A percentile compares a stretch with the other conserved stretches of the same genome.
Evolutionary conservation across 1,140 invertebrate species (phyloP).

Genomic region (Phortica variegata): DNA sequence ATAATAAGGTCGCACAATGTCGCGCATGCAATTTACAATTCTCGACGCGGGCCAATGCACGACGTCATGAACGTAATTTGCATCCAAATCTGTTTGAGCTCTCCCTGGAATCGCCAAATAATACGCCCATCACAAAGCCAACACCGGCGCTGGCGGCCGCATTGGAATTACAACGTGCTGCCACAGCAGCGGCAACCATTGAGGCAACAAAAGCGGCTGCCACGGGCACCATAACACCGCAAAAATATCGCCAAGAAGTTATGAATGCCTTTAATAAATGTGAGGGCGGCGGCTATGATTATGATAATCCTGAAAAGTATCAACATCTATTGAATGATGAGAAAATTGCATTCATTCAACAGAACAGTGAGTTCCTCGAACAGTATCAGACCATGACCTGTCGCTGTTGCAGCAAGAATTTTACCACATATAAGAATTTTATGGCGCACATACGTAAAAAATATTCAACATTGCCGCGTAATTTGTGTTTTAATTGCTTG

Average conservation of each 20-base stretch:
- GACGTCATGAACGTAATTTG: constrained; percentile 52
- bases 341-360: constrained; percentile 51
- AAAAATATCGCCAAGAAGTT: constrained; percentile 47
- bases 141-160: constrained; percentile 45
- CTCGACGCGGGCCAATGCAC: constrained; percentile 54
- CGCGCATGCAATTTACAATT: constrained; percentile 54
- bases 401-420: constrained; percentile 49
- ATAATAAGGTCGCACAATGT: constrained; percentile 47
- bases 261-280: constrained; percentile 51
- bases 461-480: constrained; percentile 47
- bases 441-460: constrained; percentile 57
- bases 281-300: constrained; percentile 47
- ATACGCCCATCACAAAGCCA: constrained; percentile 45
- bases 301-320: constrained; percentile 53
- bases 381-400: constrained; percentile 56
- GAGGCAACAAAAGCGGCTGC: constrained; percentile 30
- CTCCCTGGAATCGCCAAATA: constrained; percentile 44
- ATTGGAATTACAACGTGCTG: constrained; percentile 42
- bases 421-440: constrained; percentile 53
- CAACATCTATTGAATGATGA: constrained; percentile 41
- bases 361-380: constrained; percentile 49
- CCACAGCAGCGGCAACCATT: constrained; percentile 34
- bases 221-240: constrained; percentile 38
- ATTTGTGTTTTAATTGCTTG: constrained; percentile 55
- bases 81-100: constrained; percentile 53